These are phyloP conservation scores for Drosophila mauritiana DNA, from an alignment of 1,140 invertebrate genomes.

Conservation along the genomic window DNA sequence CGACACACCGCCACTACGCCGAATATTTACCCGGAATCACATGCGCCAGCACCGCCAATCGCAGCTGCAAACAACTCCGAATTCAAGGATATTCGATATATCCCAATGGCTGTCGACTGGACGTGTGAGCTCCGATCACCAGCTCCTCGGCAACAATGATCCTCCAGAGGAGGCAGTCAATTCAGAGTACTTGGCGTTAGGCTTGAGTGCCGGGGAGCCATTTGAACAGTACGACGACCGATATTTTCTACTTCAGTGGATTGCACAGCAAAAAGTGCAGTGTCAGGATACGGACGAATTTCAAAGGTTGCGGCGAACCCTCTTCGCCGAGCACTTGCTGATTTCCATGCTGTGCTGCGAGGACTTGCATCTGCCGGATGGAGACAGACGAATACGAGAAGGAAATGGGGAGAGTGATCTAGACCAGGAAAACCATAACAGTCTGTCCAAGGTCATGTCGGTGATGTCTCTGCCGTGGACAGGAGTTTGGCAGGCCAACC, in stretches of 20 bases:
- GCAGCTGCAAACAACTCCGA: slow-evolving; percentile 1
- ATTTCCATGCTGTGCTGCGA: slow-evolving; percentile 62
- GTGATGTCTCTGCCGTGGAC: slow-evolving; percentile 46
- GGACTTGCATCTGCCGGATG: slow-evolving; percentile 34
- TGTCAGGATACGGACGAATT: neutral
- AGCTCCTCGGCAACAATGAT: neutral
- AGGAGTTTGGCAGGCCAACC: slow-evolving; percentile 6
- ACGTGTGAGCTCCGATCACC: neutral
- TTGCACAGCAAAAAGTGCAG: slow-evolving; percentile 15
- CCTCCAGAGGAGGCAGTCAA: neutral
- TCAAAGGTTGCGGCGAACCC: slow-evolving; percentile 11
- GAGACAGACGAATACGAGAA: neutral
- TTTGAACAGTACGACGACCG: neutral
- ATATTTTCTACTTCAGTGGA: slow-evolving; percentile 43
- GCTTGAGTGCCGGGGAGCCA: no score
- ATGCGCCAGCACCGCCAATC: slow-evolving; percentile 19
- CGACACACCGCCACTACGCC: slow-evolving; percentile 43
- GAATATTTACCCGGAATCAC: slow-evolving; percentile 18
- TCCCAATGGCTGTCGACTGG: neutral
- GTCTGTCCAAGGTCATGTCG: slow-evolving; percentile 37
- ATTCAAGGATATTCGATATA: neutral
- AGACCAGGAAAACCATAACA: neutral
- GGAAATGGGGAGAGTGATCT: neutral
- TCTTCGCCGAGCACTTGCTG: slow-evolving; percentile 60
- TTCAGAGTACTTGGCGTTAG: neutral